phyloP scores from a whole-genome alignment of 1,140 invertebrate species.

The Anadara kagoshimensis region DNA sequence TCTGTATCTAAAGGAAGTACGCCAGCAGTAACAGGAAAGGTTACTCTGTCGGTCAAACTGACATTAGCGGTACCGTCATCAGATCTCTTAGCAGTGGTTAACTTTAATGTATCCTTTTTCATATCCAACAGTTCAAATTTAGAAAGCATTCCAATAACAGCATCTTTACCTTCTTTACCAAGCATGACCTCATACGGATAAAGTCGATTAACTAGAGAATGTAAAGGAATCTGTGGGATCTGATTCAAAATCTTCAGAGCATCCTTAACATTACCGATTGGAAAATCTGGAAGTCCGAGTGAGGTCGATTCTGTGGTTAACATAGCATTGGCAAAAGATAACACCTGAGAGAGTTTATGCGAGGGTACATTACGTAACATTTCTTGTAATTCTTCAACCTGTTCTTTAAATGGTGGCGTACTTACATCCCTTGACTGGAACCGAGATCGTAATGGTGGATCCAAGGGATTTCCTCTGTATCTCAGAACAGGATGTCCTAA shows the following conservation, averaged over 20 bases:
- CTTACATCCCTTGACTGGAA: conserved; percentile 94
- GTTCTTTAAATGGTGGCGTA: conserved; percentile 71
- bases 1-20: neutral
- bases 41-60: conserved; percentile 1
- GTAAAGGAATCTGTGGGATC: conserved; percentile 80
- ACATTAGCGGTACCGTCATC: conserved; percentile 3
- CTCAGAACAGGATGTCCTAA: conserved; percentile 72
- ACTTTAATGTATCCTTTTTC: conserved; percentile 22
- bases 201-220: conserved; percentile 82
- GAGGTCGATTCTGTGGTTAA: conserved; percentile 81
- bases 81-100: conserved; percentile 13
- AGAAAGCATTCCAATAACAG: conserved; percentile 76
- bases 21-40: conserved; percentile 7
- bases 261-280: conserved; percentile 85
- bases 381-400: conserved; percentile 49
- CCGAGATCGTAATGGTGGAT: conserved; percentile 94
- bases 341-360: conserved; percentile 77
- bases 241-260: conserved; percentile 84
- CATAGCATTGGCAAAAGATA: conserved; percentile 86
- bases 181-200: conserved; percentile 90
- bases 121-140: conserved; percentile 46
- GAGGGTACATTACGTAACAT: conserved; percentile 43
- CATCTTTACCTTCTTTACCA: conserved; percentile 81
- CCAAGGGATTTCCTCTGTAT: conserved; percentile 90
- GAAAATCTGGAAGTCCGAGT: conserved; percentile 91